Conservation (phyloP, 2,888 invertebrate species). For the Strigamia maritima region DNA sequence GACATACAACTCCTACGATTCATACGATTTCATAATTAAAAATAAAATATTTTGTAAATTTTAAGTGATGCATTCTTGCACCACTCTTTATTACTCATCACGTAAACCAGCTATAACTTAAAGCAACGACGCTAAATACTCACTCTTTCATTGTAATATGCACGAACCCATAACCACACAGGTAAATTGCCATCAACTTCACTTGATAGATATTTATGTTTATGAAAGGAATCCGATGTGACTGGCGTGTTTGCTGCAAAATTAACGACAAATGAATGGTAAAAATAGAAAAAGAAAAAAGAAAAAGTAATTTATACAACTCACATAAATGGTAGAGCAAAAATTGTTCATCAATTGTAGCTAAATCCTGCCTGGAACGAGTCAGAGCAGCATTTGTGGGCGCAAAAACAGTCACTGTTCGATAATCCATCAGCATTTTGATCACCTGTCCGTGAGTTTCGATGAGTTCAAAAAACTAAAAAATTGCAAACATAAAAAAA, state of each 20-base stretch:
- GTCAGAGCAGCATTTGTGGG: slow-evolving; percentile 79
- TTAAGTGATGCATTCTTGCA: too few relatives aligned
- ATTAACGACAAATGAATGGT: slow-evolving; percentile 28
- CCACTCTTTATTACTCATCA: too few relatives aligned
- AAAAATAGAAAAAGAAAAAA: not conserved
- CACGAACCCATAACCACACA: slow-evolving; percentile 71
- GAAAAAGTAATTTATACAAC: slow-evolving; percentile 54
- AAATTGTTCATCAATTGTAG: slow-evolving; percentile 53
- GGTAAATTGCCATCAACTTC: slow-evolving; percentile 81
- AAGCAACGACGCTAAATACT: not conserved
- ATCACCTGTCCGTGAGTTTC: slow-evolving; percentile 37
- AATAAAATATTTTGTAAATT: too few relatives aligned
- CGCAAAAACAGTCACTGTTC: slow-evolving; percentile 81
- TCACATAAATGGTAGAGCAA: slow-evolving; percentile 82
- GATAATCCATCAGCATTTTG: slow-evolving; percentile 58
- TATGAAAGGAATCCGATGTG: slow-evolving; percentile 42
- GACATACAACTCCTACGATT: slow-evolving; percentile 58
- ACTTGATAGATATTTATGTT: slow-evolving; percentile 59
- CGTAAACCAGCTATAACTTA: not conserved
- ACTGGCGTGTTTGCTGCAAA: slow-evolving; percentile 43
- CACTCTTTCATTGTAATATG: slow-evolving; percentile 63
- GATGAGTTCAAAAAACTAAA: slow-evolving; percentile 26
- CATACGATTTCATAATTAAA: not conserved
- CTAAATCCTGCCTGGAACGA: slow-evolving; percentile 51
- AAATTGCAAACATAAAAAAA: not conserved